Evolutionary conservation across 1,140 invertebrate genomes (phyloP), one percentile per base, ranked within the genome.

Genomic region (Ephestia elutella): DNA sequence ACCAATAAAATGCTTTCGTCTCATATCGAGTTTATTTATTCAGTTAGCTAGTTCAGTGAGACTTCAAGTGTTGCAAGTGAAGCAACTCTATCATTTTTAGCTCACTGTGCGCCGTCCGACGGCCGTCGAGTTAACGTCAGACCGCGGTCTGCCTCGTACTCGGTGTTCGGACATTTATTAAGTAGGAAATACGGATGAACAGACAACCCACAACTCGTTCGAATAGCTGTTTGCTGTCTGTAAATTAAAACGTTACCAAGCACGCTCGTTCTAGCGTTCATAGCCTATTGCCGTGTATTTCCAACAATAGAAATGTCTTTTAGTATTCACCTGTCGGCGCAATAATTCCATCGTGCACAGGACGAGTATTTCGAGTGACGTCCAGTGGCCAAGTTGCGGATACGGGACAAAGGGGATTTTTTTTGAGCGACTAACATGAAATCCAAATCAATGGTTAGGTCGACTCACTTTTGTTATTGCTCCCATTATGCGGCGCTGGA

Each of bases 391-490:
- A 78, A 79, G 71, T 76, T 73, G 70, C 78, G 78, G 72, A 71
- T 78, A 75, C 72, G 71, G 71, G 65, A 84, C 78, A 87, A 85
- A 79, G 70, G 80, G 62, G 65, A 78, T 70, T 64, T 78, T 76
- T 87, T 84, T 86, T 85, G 70, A 61, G 55, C 54, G 65, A 68
- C 71, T 70, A 69, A 77, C 73, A 69, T 75, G 68, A 80, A 86
- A 85, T 83, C 73, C 74, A 84, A 87, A 86, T 85, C 85, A 87
- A 86, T 83, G 82, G 82, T 82, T 77, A 81, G 76, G 71, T 70
- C 75, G 63, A 69, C 71, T 80, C 75, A 82, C 79, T 82, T 83
- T 83, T 86, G 79, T 85, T 82, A 77, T 81, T 78, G 77, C 72
- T 70, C 68, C 76, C 73, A 80, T 83, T 81, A 82, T 76, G 73